Percentiles rank a stretch among this genome's conserved stretches.
Evolutionary conservation across 2,797 vertebrate species (phyloP).

Genomic region (Lepus oiostolus): DNA sequence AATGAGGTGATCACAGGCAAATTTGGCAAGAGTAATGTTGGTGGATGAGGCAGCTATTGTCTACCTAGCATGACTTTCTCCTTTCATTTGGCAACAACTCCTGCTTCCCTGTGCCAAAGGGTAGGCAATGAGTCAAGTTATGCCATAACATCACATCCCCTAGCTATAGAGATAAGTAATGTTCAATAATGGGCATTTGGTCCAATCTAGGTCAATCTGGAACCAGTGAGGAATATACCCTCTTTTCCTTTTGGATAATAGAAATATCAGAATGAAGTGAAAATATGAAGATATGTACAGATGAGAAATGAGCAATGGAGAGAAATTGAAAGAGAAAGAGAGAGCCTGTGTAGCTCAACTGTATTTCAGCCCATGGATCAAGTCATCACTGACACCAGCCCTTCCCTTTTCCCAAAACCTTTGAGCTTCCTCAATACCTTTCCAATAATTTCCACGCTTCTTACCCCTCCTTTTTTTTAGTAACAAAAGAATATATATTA

Average conservation of each 20-base stretch:
- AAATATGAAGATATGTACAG: not conserved
- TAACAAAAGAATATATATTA: slow-evolving; percentile 64
- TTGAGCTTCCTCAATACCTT: not conserved
- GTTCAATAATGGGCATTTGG: not conserved
- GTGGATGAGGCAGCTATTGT: not conserved
- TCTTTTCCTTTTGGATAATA: not conserved
- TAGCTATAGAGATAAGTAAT: not conserved
- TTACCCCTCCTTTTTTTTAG: not conserved
- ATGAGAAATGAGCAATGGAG: not conserved
- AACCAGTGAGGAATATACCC: not conserved
- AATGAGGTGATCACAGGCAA: not conserved
- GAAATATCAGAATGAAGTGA: slow-evolving; percentile 24
- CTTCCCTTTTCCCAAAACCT: not conserved
- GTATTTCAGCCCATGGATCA: not conserved
- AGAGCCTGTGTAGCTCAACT: not conserved
- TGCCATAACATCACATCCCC: not conserved
- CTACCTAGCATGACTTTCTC: not conserved
- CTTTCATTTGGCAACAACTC: not conserved
- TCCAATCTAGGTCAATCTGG: not conserved
- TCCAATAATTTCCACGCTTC: slow-evolving; percentile 45
- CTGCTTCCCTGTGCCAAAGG: not conserved
- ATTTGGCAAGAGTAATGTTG: not conserved
- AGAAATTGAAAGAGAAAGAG: not conserved
- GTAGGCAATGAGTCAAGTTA: not conserved
- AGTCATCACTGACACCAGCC: not conserved